These are phyloP conservation scores for Nerophis lumbriciformis DNA, from an alignment of 2,113 vertebrate genomes.

Conservation along the genomic window DNA sequence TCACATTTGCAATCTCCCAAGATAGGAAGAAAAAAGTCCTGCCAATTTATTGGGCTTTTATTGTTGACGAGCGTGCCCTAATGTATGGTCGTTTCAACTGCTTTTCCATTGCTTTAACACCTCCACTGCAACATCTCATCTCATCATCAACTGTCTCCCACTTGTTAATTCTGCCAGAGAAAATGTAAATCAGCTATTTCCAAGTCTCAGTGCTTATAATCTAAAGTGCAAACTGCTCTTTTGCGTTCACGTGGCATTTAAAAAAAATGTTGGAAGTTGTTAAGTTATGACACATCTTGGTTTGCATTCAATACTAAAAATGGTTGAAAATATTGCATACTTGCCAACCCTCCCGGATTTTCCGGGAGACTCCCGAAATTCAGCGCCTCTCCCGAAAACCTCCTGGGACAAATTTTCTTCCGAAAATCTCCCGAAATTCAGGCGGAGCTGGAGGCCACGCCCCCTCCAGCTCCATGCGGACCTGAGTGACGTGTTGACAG, in stretches of 20 bases:
- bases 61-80: neutral
- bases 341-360: too few relatives aligned
- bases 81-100: constrained; percentile 11
- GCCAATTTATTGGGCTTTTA: neutral
- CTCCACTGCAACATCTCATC: neutral
- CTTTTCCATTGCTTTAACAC: neutral
- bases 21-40: neutral
- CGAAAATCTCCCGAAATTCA: too few relatives aligned
- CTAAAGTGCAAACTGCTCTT: neutral
- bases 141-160: neutral
- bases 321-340: too few relatives aligned
- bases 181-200: neutral
- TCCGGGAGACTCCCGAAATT: too few relatives aligned
- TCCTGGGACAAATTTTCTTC: too few relatives aligned
- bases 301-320: too few relatives aligned
- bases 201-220: neutral
- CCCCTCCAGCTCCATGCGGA: too few relatives aligned
- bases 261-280: constrained; percentile 11
- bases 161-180: neutral
- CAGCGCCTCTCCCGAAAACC: too few relatives aligned
- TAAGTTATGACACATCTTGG: neutral
- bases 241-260: neutral
- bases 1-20: neutral
- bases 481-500: too few relatives aligned
- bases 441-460: too few relatives aligned